Percentiles rank a stretch among this genome's conserved stretches.
phyloP scores from a whole-genome alignment of 2,797 vertebrate genomes.

The Phrynocephalus forsythii region DNA sequence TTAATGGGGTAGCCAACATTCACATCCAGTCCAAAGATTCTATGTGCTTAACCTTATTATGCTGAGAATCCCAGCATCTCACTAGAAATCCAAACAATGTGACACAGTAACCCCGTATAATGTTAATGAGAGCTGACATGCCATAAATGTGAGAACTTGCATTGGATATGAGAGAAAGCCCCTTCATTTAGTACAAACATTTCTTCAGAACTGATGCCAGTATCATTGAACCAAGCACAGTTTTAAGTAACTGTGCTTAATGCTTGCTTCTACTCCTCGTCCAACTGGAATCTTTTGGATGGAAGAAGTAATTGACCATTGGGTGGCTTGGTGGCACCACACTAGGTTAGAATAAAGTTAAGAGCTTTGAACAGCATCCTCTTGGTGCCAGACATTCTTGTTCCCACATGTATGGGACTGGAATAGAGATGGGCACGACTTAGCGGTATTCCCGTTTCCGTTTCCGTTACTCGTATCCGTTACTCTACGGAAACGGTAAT shows the following conservation, averaged over 20 bases:
- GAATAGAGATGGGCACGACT: too few species aligned
- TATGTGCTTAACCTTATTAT: background rate
- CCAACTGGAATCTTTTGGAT: background rate
- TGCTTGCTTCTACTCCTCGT: background rate
- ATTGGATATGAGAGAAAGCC: background rate
- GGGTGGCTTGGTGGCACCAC: background rate
- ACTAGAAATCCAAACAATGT: constrained; percentile 12
- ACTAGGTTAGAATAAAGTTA: background rate
- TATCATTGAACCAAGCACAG: constrained; percentile 11
- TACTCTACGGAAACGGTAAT: too few species aligned
- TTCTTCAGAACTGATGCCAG: constrained; percentile 12
- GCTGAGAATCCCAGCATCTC: background rate
- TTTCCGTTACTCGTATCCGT: too few species aligned
- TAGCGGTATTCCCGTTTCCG: too few species aligned
- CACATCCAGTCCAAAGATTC: background rate
- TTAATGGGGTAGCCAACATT: background rate
- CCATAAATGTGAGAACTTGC: constrained; percentile 4
- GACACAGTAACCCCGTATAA: background rate
- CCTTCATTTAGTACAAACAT: background rate
- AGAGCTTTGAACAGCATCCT: background rate
- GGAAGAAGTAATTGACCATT: background rate
- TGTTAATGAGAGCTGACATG: constrained; percentile 24
- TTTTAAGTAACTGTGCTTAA: constrained; percentile 5
- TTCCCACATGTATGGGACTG: background rate
- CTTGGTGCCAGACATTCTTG: background rate